Evolutionary conservation across 2,797 vertebrate genomes (phyloP).

Genomic region (Chelon labrosus): DNA sequence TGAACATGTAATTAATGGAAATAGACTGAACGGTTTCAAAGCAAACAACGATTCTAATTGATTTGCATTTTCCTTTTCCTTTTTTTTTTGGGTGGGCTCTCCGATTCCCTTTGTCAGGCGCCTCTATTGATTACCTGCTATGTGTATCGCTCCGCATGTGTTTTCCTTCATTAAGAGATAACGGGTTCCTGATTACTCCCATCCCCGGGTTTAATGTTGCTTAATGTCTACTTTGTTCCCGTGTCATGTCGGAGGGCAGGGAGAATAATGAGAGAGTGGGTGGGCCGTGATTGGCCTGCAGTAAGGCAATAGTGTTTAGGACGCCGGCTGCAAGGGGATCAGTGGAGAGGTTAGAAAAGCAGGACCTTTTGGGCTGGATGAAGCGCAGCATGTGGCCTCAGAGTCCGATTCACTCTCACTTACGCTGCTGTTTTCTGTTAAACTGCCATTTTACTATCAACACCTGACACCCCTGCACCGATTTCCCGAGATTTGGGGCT

Average conservation of each 20-base stretch:
- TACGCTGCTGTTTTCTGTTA: slow-evolving; percentile 62
- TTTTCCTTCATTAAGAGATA: slow-evolving; percentile 99
- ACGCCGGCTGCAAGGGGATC: slow-evolving; percentile 93
- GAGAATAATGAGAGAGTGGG: slow-evolving; percentile 97
- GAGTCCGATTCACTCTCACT: slow-evolving; percentile 66
- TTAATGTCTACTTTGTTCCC: slow-evolving; percentile 99
- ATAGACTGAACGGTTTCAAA: slow-evolving; percentile 98
- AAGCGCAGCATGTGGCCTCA: slow-evolving; percentile 77
- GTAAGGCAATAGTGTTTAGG: slow-evolving; percentile 88
- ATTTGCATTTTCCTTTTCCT: slow-evolving; percentile 92
- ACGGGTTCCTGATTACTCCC: slow-evolving; percentile 99
- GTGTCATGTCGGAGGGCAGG: slow-evolving; percentile 98
- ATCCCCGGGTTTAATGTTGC: slow-evolving; percentile 98
- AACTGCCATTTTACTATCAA: slow-evolving; percentile 73
- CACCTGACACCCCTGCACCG: slow-evolving; percentile 60
- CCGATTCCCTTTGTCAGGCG: slow-evolving; percentile 90
- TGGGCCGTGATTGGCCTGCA: slow-evolving; percentile 95
- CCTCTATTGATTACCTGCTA: slow-evolving; percentile 94
- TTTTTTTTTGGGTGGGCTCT: slow-evolving; percentile 78
- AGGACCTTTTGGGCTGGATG: slow-evolving; percentile 89
- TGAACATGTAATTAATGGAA: slow-evolving; percentile 99
- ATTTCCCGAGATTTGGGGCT: slow-evolving; percentile 25
- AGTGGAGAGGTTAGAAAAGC: slow-evolving; percentile 99
- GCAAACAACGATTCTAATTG: slow-evolving; percentile 99
- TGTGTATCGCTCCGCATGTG: slow-evolving; percentile 99